phyloP scores from a whole-genome alignment of 2,888 invertebrate species.

The Synergus umbraculus region DNA sequence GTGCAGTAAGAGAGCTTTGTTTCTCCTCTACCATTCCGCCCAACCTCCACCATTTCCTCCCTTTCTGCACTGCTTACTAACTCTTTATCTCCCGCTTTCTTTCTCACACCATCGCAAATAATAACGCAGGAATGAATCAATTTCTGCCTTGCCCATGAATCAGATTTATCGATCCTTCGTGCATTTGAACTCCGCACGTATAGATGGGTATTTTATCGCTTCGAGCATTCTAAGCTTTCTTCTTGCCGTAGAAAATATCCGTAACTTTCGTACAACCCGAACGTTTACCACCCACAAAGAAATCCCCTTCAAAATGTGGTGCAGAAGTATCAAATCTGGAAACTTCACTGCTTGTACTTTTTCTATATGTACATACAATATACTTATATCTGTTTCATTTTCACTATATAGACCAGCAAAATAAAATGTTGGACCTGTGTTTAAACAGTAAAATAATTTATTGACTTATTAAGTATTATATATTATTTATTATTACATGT shows the following conservation, averaged over 20 bases:
- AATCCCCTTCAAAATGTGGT: slow-evolving; percentile 2
- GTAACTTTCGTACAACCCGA: not conserved
- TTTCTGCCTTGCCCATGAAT: slow-evolving; percentile 55
- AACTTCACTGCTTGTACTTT: not conserved
- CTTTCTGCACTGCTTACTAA: slow-evolving; percentile 2
- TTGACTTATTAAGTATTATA: no score
- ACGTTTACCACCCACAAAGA: not conserved
- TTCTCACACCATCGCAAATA: slow-evolving; percentile 39
- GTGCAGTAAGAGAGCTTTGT: not conserved
- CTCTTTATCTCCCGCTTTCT: slow-evolving; percentile 42
- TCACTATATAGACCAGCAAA: no score
- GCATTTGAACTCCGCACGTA: slow-evolving; percentile 36
- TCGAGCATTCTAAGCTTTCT: not conserved
- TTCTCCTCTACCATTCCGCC: not conserved
- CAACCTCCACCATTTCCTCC: not conserved
- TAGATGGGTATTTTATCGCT: slow-evolving; percentile 7
- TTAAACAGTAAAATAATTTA: no score
- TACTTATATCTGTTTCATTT: no score
- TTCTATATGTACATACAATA: not conserved
- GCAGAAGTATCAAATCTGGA: not conserved
- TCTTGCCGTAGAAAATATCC: not conserved
- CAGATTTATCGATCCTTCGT: slow-evolving; percentile 56
- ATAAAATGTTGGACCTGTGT: no score
- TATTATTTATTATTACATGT: no score
- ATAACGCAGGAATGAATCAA: slow-evolving; percentile 54